Base-by-base conservation (phyloP, 2,888 invertebrate genomes). In the Zhuqinia jingwanae region DNA sequence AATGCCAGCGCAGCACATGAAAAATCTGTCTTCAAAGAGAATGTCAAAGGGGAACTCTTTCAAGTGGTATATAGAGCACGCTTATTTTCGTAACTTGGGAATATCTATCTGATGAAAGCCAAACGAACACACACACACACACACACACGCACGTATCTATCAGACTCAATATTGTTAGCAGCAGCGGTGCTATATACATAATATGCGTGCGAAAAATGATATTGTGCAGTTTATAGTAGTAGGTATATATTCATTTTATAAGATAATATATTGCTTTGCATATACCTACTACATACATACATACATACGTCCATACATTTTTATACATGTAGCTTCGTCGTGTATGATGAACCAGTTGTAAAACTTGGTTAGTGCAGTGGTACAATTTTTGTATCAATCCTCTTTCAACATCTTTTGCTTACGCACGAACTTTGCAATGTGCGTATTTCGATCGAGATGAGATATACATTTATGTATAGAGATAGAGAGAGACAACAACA, bases 41-140 rank as follows among this genome's bases (percentile, higher is more conserved):
- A 85, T 85, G 85, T 85, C 78, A 85, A 85, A 85, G 78, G 85
- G 63, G 56, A 78, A 22, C 22, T 75, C 56, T 36, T 60, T 50
- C 47, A 53, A 58, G 60, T 77, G 25, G 15, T 76, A 77, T 78
- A 84, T 84, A 68, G 20, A 63, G 30, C 50, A 50, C 53, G 30
- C 20, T 3, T 47, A 22, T 22, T 20, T 73, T 63, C 27, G 47
- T 60, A 60, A 81, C 56, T 45, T 56, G 73, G 11, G 73, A 60
- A 60, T 73, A 36, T 73, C 22, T 36, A 58, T 58, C 17, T 63
- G 30, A 70, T 58, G 20, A 73, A 56, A 60, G 20, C 27, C 27
- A 27, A 20, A 42, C 30, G 25, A 47, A 25, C 22, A 17, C 25
- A 27, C 27, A 27, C 42, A 42, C n/a, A 63, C 22, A 22, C 22